Evolutionary conservation across 2,888 invertebrate species (phyloP), one percentile per base, ranked within the genome.

Genomic region (Pyrochroa serraticornis): DNA sequence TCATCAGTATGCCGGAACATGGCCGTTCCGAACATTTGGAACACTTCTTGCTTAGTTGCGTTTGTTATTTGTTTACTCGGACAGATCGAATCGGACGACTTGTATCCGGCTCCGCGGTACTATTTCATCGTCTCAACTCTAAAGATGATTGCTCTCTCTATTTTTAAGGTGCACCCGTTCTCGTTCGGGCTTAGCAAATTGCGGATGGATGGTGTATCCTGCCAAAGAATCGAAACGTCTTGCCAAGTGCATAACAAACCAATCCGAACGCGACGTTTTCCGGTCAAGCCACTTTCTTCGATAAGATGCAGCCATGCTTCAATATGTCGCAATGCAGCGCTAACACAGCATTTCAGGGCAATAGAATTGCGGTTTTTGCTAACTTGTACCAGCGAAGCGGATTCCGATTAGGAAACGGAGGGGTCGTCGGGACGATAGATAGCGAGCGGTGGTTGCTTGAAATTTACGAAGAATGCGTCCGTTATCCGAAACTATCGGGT

Each of bases 301-400:
- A 72, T 74, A 71, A 71, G 72, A 70, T 71, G 71, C 72, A 71
- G 68, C 71, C 72, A 73, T 75, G 74, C 71, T 70, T 72, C 72
- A 73, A 74, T 71, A 71, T 73, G 76, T 73, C 76, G 76, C 76
- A 76, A 70, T 76, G 75, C 76, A 74, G 75, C 63, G 71, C 69
- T 55, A 61, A 64, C 70, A 64, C 68, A 67, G 67, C 69, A 67
- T 58, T 67, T 67, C 46, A 46, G 51, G 57, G 44, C 42, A 37
- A 49, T 44, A 42, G 38, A 52, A 44, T 44, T 52, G 38, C 46
- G 45, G 53, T 38, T 32, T 30, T 43, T 33, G 31, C n/a, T 31
- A 7, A 13, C 41, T 33, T 7, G 43, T 8, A 31, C 32, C 8
- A 41, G 22, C 9, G 43, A 30, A 30, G 43, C 33, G 31, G 43